Base-by-base conservation (phyloP, 2,113 vertebrate genomes). In the Bubo bubo region DNA sequence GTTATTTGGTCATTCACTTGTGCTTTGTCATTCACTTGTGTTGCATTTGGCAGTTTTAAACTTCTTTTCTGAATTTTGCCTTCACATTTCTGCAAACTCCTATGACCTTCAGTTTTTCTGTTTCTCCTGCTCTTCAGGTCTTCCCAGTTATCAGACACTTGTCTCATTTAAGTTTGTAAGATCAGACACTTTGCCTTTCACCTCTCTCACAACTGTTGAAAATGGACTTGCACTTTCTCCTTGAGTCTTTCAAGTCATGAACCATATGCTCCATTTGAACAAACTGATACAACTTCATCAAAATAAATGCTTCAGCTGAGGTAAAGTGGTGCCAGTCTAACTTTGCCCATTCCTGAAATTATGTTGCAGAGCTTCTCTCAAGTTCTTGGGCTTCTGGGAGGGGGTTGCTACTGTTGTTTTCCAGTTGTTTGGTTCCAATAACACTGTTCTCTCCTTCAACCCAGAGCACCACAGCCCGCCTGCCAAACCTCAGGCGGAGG, bases 241-340 rank as follows among this genome's bases (percentile, higher is more conserved):
- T 76, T 37, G 37, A 90, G 47, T 9, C 28, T 63, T 63, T n/a
- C 37, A 87, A 53, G 17, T 52, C 41, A 68, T 0, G 1, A 56
- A 59, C 35, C 1, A 0, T 21, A 34, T 24, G 43, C 62, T 75
- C 20, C 41, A 10, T 20, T 60, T 3, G 2, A 66, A 59, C 0
- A 0, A 83, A 30, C 39, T 14, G 9, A 66, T 23, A 50, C 4
- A 89, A 45, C 15, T 52, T 75, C 50, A 74, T 37, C 34, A 58
- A 88, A 74, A 58, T 32, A 70, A 70, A 70, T 34, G 37, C 20
- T 84, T 74, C 79, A 30, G 35, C 43, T 68, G 43, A 74, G 2
- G 2, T 62, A 50, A 56, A 84, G 21, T 12, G 12, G 28, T 47
- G 19, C 34, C 30, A 68, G 1, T 34, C 55, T 68, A 63, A 56